These are phyloP conservation scores for Alethe castanea DNA, from an alignment of 2,113 vertebrate species.

Conservation along the genomic window DNA sequence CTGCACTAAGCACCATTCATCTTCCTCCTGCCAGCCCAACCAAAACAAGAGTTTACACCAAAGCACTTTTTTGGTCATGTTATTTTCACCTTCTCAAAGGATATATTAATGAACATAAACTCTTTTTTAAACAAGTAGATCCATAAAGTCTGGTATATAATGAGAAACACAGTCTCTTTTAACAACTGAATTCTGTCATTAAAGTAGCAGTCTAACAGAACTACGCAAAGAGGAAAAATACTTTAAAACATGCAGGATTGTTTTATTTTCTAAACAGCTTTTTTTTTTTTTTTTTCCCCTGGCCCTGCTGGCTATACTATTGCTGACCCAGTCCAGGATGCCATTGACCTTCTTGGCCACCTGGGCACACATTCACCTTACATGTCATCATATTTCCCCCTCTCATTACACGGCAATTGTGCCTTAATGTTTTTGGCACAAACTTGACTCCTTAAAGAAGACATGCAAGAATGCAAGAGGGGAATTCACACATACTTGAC, in stretches of 20 bases:
- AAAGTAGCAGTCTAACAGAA: not conserved
- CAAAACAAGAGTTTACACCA: not conserved
- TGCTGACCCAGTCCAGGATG: not conserved
- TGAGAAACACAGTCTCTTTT: not conserved
- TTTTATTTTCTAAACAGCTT: not conserved
- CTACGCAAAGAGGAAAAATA: not conserved
- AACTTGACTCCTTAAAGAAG: not conserved
- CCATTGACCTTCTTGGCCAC: not conserved
- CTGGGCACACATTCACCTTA: not conserved
- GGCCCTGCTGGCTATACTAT: not conserved
- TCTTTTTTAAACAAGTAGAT: not conserved
- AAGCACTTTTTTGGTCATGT: not conserved
- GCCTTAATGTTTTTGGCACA: not conserved
- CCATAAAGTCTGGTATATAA: not conserved
- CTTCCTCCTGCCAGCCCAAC: not conserved
- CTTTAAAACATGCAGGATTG: not conserved
- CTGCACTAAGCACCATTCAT: not conserved
- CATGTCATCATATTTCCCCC: not conserved
- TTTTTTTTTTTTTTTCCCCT: not conserved
- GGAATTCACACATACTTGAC: constrained; percentile 75
- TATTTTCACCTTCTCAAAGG: not conserved
- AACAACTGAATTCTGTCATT: not conserved
- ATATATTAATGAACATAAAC: not conserved
- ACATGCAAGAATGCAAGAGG: not conserved
- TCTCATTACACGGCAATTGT: not conserved